Percentiles rank a stretch among this genome's conserved stretches.
phyloP scores from a whole-genome alignment of 2,113 vertebrate genomes.

The Brienomyrus longianalis region DNA sequence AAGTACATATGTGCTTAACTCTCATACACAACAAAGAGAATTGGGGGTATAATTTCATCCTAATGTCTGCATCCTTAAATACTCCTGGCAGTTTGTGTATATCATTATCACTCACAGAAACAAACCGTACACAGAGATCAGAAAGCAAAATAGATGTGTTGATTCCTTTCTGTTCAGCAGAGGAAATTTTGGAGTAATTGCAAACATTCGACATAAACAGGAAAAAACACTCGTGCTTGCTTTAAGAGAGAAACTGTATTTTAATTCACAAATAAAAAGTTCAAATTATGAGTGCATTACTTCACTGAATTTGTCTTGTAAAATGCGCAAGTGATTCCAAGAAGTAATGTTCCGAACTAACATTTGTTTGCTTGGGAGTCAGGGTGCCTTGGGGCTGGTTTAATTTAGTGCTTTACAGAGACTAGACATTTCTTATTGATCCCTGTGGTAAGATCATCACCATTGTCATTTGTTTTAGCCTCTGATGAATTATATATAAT shows the following conservation, averaged over 20 bases:
- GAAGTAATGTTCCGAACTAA: not conserved
- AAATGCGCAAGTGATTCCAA: not conserved
- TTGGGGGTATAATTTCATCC: not conserved
- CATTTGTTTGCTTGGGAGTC: not conserved
- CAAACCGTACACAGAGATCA: not conserved
- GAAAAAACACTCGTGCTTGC: not conserved
- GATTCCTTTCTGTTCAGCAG: not conserved
- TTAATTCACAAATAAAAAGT: not conserved
- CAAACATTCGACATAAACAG: not conserved
- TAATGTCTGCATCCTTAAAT: not conserved
- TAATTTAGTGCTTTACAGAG: not conserved
- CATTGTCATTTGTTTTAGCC: not conserved
- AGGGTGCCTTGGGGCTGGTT: not conserved
- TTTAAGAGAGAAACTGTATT: not conserved
- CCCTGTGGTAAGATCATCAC: not conserved
- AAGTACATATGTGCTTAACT: not conserved
- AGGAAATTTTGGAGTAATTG: not conserved
- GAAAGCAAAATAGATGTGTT: not conserved
- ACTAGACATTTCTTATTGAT: not conserved
- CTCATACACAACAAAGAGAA: not conserved
- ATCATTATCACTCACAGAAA: slow-evolving; percentile 3
- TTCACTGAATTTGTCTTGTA: not conserved
- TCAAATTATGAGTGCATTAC: not conserved
- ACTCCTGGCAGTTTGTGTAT: not conserved
- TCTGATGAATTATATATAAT: not conserved